Evolutionary conservation across 1,140 invertebrate species (phyloP).

Genomic region (Trichogramma pretiosum): DNA sequence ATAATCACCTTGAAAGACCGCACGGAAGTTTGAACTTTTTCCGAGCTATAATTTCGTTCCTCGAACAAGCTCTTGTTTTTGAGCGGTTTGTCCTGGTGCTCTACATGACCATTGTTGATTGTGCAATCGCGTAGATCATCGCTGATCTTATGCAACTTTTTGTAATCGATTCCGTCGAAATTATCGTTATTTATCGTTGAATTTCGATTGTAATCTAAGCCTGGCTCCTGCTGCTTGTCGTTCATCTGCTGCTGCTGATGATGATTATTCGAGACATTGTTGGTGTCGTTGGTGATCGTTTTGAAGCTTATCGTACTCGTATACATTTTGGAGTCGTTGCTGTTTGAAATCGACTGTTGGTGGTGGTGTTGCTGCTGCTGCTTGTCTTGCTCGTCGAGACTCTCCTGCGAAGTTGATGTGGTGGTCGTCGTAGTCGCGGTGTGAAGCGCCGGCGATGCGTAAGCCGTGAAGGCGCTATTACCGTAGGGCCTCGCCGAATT

Average conservation of each 20-base stretch:
- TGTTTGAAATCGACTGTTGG: background rate
- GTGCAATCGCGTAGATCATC: constrained; percentile 26
- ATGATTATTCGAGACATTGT: constrained; percentile 12
- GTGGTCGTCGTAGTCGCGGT: too few species aligned
- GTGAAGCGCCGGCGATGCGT: too few species aligned
- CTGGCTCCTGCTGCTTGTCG: constrained; percentile 1
- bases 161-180: constrained; percentile 15
- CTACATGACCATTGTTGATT: too few species aligned
- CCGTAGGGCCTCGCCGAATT: too few species aligned
- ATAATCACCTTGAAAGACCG: constrained; percentile 12
- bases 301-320: constrained; percentile 42
- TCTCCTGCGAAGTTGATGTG: too few species aligned
- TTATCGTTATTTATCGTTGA: constrained; percentile 27
- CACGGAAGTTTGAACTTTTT: background rate
- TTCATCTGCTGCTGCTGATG: background rate
- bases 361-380: background rate
- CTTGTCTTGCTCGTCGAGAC: too few species aligned
- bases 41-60: background rate
- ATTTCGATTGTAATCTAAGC: constrained; percentile 31
- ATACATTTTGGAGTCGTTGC: constrained; percentile 31
- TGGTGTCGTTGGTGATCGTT: constrained; percentile 33
- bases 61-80: background rate
- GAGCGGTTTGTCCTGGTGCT: background rate
- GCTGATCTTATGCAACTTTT: constrained; percentile 22
- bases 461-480: too few species aligned